phyloP scores from a whole-genome alignment of 2,888 invertebrate species.

The Mayetiola destructor region DNA sequence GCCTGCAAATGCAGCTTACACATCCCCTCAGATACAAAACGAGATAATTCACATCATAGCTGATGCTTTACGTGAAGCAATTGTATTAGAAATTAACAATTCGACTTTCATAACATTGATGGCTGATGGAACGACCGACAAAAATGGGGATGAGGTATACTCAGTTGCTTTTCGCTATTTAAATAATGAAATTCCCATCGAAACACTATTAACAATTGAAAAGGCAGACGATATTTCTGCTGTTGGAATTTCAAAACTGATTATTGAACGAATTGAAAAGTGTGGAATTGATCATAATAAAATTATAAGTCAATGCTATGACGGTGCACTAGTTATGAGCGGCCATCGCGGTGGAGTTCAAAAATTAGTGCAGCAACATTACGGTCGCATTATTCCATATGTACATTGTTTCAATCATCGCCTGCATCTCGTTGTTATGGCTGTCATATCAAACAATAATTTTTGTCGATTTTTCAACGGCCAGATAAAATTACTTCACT shows the following conservation, averaged over 20 bases:
- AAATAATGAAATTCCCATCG: not conserved
- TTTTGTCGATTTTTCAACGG: not conserved
- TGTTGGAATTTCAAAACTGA: not conserved
- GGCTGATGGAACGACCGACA: not conserved
- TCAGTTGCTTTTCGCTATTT: not conserved
- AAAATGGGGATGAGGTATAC: not conserved
- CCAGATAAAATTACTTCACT: not conserved
- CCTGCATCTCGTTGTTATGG: not conserved
- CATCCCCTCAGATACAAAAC: not conserved
- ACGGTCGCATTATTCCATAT: not conserved
- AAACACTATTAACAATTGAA: not conserved
- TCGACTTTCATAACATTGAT: not conserved
- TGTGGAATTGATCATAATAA: not conserved
- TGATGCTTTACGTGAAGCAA: not conserved
- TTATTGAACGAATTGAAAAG: not conserved
- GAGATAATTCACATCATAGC: not conserved
- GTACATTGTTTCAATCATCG: not conserved
- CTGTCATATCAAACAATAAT: not conserved
- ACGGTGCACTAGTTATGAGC: not conserved
- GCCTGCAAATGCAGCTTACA: not conserved
- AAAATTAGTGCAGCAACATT: not conserved
- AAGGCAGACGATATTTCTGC: not conserved
- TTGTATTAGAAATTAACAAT: not conserved
- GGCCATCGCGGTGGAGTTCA: not conserved
- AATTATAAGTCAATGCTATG: not conserved